phyloP scores from a whole-genome alignment of 1,140 invertebrate genomes.

The Maconellicoccus hirsutus region DNA sequence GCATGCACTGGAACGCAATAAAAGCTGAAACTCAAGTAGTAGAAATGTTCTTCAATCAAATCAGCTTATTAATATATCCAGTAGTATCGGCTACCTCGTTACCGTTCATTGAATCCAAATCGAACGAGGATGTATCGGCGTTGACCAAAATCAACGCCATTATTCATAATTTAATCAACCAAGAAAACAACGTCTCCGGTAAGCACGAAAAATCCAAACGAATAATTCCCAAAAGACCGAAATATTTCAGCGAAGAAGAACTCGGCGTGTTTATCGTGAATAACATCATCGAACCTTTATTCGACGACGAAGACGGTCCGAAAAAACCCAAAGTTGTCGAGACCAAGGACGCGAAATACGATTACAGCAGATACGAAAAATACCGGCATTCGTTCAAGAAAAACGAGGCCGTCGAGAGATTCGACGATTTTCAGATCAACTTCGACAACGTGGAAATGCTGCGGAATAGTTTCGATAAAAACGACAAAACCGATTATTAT shows the following conservation, averaged over 20 bases:
- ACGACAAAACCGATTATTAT: neutral
- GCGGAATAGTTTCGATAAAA: neutral
- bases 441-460: neutral
- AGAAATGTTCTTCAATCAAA: slow-evolving; percentile 14
- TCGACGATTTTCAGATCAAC: neutral
- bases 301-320: slow-evolving; percentile 14
- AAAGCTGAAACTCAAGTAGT: slow-evolving; percentile 13
- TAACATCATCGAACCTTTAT: slow-evolving; percentile 11
- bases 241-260: slow-evolving; percentile 12
- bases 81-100: neutral
- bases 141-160: slow-evolving; percentile 15
- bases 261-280: slow-evolving; percentile 1
- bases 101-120: neutral
- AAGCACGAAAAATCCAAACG: neutral
- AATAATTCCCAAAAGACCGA: neutral
- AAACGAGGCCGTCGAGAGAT: neutral
- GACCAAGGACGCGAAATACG: neutral
- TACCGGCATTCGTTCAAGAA: neutral
- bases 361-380: neutral
- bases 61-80: slow-evolving; percentile 3
- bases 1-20: neutral
- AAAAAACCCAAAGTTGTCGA: neutral
- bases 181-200: neutral
- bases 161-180: neutral
- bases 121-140: slow-evolving; percentile 1